A percentile compares a stretch with the other conserved stretches of the same genome.
Conservation (phyloP, 2,888 invertebrate species). For the Callimorpha dominula region DNA sequence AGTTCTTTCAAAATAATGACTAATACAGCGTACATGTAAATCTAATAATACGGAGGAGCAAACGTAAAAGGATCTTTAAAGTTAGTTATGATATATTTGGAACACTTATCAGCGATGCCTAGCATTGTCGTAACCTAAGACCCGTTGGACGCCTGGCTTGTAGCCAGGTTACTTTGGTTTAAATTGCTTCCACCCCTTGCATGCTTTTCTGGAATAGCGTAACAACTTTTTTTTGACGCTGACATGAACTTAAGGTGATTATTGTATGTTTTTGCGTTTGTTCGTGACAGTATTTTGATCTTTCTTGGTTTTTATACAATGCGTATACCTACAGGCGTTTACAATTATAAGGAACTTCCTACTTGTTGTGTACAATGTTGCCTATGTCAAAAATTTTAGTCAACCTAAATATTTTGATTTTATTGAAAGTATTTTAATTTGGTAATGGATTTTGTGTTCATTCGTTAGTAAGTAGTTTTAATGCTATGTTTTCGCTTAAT, state of each 20-base stretch:
- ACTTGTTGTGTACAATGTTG: background rate
- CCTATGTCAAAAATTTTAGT: no score
- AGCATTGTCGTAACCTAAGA: constrained; percentile 71
- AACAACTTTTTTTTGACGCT: constrained; percentile 42
- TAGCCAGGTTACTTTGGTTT: constrained; percentile 77
- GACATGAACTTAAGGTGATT: constrained; percentile 34
- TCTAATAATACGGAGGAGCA: constrained; percentile 31
- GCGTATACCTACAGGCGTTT: background rate
- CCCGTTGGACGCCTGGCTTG: constrained; percentile 70
- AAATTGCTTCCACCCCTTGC: constrained; percentile 71
- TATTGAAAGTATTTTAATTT: no score
- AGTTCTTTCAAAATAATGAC: background rate
- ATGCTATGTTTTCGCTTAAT: background rate
- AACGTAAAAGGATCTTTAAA: constrained; percentile 57
- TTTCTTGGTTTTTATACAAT: background rate
- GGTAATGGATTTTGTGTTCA: background rate
- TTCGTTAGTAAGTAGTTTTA: background rate
- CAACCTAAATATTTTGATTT: no score
- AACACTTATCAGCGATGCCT: constrained; percentile 70
- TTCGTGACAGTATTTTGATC: background rate
- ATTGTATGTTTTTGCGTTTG: constrained; percentile 4
- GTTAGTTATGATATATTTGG: constrained; percentile 65
- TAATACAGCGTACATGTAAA: background rate
- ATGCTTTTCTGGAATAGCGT: constrained; percentile 57
- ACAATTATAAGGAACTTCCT: background rate